Conservation (phyloP, 2,113 vertebrate species). For the Cariama cristata region DNA sequence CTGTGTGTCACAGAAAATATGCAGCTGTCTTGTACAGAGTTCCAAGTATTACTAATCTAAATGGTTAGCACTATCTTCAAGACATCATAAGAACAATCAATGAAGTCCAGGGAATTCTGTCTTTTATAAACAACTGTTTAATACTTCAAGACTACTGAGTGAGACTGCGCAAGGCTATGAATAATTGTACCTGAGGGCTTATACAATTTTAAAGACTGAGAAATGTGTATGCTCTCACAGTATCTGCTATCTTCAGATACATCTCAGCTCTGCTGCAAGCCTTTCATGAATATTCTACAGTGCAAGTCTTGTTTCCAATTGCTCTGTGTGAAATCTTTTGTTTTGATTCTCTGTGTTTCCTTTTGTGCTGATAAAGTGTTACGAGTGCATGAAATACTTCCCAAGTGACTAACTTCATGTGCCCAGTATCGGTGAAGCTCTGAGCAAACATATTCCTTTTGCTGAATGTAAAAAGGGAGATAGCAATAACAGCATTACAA, state of each 20-base stretch:
- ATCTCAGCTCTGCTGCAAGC: background rate
- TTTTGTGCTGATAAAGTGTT: slow-evolving; percentile 22
- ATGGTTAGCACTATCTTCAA: slow-evolving; percentile 29
- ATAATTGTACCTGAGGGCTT: slow-evolving; percentile 21
- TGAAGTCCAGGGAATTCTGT: slow-evolving; percentile 30
- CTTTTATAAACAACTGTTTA: slow-evolving; percentile 47
- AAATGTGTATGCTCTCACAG: background rate
- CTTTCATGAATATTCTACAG: slow-evolving; percentile 44
- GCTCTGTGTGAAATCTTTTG: slow-evolving; percentile 30
- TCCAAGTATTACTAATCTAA: slow-evolving; percentile 39
- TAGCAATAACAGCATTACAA: background rate
- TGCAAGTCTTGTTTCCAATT: background rate
- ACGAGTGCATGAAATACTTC: slow-evolving; percentile 34
- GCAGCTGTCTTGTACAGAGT: background rate
- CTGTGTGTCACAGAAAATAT: slow-evolving; percentile 54
- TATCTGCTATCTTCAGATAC: background rate
- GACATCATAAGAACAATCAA: slow-evolving; percentile 21
- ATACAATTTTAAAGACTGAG: slow-evolving; percentile 27
- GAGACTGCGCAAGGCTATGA: background rate
- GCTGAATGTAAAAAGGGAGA: background rate
- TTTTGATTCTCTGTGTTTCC: slow-evolving; percentile 42
- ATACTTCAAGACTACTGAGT: background rate
- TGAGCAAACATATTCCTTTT: background rate
- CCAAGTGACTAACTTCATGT: slow-evolving; percentile 19
- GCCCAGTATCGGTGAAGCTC: background rate